These are phyloP conservation scores for Drosophila mimetica DNA, from an alignment of 2,888 invertebrate species.

Conservation along the genomic window DNA sequence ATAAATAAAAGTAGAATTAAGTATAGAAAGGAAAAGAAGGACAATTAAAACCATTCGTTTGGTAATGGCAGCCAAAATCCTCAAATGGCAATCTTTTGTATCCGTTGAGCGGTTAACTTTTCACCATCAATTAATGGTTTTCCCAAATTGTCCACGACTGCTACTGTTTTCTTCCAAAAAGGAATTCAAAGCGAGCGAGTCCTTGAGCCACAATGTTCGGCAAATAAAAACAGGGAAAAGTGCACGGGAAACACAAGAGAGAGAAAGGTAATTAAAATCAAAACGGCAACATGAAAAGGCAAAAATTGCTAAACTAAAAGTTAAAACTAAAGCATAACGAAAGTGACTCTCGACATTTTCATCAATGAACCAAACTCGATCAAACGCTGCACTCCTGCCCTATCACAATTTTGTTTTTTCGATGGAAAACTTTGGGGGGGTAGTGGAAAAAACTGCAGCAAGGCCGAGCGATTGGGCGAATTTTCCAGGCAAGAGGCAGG, in stretches of 20 bases:
- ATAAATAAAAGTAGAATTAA: too few species aligned
- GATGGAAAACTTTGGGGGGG: constrained; percentile 21
- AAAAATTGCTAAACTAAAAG: constrained; percentile 42
- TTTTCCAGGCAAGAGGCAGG: constrained; percentile 3
- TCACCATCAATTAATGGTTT: constrained; percentile 11
- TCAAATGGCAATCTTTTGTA: background rate
- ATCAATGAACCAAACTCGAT: constrained; percentile 55
- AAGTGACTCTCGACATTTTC: constrained; percentile 57
- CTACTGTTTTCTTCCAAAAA: constrained; percentile 3
- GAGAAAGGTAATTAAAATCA: constrained; percentile 60
- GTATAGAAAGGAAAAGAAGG: background rate
- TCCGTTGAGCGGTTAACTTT: constrained; percentile 6
- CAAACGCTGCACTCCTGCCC: constrained; percentile 40
- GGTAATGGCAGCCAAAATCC: background rate
- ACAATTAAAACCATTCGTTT: background rate
- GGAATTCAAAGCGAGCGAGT: background rate
- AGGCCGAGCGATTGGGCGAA: constrained; percentile 23
- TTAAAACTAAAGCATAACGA: constrained; percentile 32
- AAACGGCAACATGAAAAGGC: constrained; percentile 49
- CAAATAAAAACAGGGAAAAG: constrained; percentile 1
- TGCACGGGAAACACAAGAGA: constrained; percentile 13
- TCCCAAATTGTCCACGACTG: constrained; percentile 9
- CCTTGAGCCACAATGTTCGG: constrained; percentile 7
- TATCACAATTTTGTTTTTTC: constrained; percentile 8
- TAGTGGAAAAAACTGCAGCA: constrained; percentile 36